A percentile compares a stretch with the other conserved stretches of the same genome.
Conservation (phyloP, 1,140 invertebrate species). For the Drosophila lacertosa region DNA sequence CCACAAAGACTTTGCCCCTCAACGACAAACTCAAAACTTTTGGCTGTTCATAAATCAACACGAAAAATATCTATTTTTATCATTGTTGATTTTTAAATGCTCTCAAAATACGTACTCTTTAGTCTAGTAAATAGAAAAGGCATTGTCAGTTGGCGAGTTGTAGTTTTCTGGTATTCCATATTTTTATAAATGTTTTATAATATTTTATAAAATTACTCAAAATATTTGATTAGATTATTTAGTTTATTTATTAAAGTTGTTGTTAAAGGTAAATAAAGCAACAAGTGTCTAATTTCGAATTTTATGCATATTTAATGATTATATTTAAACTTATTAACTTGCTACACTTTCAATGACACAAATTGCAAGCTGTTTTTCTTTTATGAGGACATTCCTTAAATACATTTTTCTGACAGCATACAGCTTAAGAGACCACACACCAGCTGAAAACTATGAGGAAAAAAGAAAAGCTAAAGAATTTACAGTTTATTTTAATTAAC, state of each 20-base stretch:
- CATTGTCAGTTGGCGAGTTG: too few species aligned
- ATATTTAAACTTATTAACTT: too few species aligned
- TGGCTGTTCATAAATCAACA: constrained; percentile 17
- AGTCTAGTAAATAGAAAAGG: too few species aligned
- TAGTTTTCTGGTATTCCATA: too few species aligned
- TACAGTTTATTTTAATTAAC: constrained; percentile 28
- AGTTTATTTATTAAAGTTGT: too few species aligned
- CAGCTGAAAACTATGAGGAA: not conserved
- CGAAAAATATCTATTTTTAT: constrained; percentile 6
- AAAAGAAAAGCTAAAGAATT: not conserved
- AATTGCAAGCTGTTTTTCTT: not conserved
- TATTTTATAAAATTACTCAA: too few species aligned
- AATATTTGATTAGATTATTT: too few species aligned
- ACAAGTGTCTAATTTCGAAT: too few species aligned
- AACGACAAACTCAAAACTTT: constrained; percentile 22
- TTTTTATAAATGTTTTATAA: too few species aligned
- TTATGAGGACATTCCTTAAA: not conserved
- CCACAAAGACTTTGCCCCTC: not conserved
- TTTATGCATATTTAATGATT: too few species aligned
- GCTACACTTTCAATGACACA: too few species aligned
- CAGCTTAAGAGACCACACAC: not conserved
- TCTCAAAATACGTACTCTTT: not conserved
- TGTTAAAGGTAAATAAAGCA: too few species aligned
- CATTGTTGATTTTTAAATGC: constrained; percentile 2
- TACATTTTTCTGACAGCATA: not conserved